Percentiles rank a stretch among this genome's conserved stretches.
These are phyloP conservation scores for Sebastolobus altivelis DNA, from an alignment of 2,797 vertebrate species.

Conservation along the genomic window DNA sequence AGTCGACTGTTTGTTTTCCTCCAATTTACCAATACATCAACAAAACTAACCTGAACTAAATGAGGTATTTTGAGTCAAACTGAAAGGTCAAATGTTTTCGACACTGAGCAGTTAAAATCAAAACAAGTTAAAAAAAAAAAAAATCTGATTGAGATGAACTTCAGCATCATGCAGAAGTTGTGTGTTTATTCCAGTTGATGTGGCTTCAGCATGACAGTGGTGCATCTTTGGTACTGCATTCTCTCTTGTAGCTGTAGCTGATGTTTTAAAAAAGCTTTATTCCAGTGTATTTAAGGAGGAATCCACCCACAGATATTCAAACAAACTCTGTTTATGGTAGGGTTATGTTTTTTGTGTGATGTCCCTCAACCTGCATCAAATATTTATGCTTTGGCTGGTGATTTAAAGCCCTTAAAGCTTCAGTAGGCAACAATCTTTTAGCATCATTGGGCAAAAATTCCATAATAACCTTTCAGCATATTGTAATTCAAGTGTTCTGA, in stretches of 20 bases:
- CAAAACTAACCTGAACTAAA: conserved; percentile 18
- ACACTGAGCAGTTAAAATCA: conserved; percentile 3
- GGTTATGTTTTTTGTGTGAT: neutral
- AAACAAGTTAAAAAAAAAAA: neutral
- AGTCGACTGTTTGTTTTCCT: neutral
- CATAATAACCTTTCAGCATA: too few species aligned
- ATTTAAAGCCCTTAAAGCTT: neutral
- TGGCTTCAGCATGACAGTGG: conserved; percentile 23
- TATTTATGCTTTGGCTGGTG: neutral
- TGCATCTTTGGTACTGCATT: conserved; percentile 61
- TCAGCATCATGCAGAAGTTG: conserved; percentile 4
- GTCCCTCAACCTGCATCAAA: neutral
- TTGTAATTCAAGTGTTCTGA: too few species aligned
- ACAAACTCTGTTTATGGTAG: neutral
- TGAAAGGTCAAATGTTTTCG: conserved; percentile 13
- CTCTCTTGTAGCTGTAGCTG: neutral
- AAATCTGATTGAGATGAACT: conserved; percentile 25
- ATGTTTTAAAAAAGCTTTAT: conserved; percentile 15
- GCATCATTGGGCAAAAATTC: too few species aligned
- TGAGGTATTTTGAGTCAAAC: conserved; percentile 63
- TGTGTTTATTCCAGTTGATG: conserved; percentile 54
- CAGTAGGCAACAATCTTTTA: too few species aligned
- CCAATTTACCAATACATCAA: neutral
- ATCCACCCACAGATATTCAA: neutral
- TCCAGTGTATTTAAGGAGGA: conserved; percentile 22